Percentiles rank a stretch among this genome's conserved stretches.
These are phyloP conservation scores for Drosophila algonquin DNA, from an alignment of 2,888 invertebrate species.

Conservation along the genomic window DNA sequence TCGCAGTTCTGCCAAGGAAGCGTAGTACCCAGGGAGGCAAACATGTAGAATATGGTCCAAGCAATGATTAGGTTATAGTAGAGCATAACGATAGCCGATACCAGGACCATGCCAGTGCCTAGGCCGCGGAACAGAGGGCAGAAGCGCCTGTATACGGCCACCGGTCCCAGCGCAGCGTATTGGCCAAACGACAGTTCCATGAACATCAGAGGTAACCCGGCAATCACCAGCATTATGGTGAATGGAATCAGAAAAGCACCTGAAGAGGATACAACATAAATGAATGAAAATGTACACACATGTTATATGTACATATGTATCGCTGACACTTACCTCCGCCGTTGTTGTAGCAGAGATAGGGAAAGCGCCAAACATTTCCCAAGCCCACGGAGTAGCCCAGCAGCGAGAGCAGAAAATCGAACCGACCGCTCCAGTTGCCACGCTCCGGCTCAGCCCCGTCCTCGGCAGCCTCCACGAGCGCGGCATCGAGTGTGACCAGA, in stretches of 20 bases:
- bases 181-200: constrained; percentile 94
- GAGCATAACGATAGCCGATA: constrained; percentile 90
- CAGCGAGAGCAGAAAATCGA: constrained; percentile 89
- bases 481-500: constrained; percentile 72
- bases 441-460: constrained; percentile 85
- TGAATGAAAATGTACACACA: background rate
- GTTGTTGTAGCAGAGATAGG: constrained; percentile 90
- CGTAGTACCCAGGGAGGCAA: constrained; percentile 87
- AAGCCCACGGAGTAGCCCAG: constrained; percentile 90
- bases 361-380: constrained; percentile 91
- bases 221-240: constrained; percentile 91
- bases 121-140: constrained; percentile 89
- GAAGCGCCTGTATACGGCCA: constrained; percentile 91
- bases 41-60: constrained; percentile 91
- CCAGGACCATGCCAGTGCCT: constrained; percentile 90
- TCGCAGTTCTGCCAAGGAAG: constrained; percentile 90
- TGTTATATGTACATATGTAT: too few relatives aligned
- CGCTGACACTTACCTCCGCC: constrained; percentile 87
- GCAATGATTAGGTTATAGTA: constrained; percentile 91
- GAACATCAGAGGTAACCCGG: constrained; percentile 92
- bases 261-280: constrained; percentile 71
- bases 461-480: constrained; percentile 37
- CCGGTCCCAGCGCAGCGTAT: constrained; percentile 91
- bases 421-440: constrained; percentile 90
- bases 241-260: constrained; percentile 94